Evolutionary conservation across 2,888 invertebrate species (phyloP).

Genomic region (Brachynemurus nebulosus): DNA sequence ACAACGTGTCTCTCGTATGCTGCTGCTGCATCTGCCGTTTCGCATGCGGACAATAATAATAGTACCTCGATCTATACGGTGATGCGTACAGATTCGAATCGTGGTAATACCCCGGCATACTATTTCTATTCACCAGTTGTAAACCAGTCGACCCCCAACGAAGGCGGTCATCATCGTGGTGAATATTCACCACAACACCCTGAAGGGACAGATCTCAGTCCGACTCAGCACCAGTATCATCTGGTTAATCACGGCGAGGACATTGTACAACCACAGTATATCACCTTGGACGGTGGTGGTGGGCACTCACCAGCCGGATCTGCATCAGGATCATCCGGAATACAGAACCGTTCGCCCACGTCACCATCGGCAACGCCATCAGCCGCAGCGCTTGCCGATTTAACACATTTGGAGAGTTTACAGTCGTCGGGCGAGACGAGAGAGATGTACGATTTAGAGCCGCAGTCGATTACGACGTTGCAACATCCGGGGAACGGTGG

Average conservation of each 20-base stretch:
- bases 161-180: constrained; percentile 3
- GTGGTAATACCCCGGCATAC: neutral
- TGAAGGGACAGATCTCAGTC: neutral
- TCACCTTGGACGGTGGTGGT: neutral
- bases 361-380: neutral
- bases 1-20: neutral
- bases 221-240: neutral
- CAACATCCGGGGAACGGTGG: constrained; percentile 4
- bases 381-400: neutral
- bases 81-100: constrained; percentile 7
- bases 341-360: neutral
- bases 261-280: neutral
- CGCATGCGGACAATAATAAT: constrained; percentile 1
- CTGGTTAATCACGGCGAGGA: neutral
- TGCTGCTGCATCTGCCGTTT: neutral
- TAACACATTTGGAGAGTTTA: constrained; percentile 8
- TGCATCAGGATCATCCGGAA: neutral
- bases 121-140: constrained; percentile 1
- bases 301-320: neutral
- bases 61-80: constrained; percentile 5
- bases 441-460: constrained; percentile 9
- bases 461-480: neutral
- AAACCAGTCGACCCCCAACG: constrained; percentile 1
- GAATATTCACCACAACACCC: neutral
- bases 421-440: constrained; percentile 2